Evolutionary conservation across 2,113 vertebrate species (phyloP).

Genomic region (Periophthalmodon schlosseri): DNA sequence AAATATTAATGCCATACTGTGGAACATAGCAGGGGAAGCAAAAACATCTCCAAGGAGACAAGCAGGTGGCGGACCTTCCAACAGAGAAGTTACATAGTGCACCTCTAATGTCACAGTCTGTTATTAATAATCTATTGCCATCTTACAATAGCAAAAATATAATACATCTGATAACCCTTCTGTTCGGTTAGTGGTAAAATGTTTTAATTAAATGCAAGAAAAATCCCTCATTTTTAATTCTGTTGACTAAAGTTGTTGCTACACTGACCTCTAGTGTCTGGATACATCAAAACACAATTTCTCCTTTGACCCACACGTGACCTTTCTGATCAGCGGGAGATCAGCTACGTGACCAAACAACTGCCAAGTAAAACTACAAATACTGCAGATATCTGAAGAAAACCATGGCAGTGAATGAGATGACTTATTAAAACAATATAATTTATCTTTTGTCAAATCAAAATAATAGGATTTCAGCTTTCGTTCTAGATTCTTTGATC

Average conservation of each 20-base stretch:
- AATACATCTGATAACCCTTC: background rate
- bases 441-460: background rate
- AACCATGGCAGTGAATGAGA: background rate
- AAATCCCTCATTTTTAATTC: background rate
- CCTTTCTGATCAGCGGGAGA: background rate
- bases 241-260: background rate
- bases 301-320: background rate
- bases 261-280: background rate
- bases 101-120: no score
- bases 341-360: background rate
- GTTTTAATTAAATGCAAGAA: background rate
- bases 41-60: no score
- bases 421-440: background rate
- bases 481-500: conserved; percentile 46
- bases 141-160: background rate
- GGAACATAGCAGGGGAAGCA: no score
- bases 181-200: background rate
- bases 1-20: no score
- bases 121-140: no score
- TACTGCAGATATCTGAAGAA: background rate
- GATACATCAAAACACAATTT: background rate
- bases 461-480: background rate
- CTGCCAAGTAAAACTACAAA: background rate
- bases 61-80: no score
- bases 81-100: no score